A percentile compares a stretch with the other conserved stretches of the same genome.
phyloP scores from a whole-genome alignment of 2,888 invertebrate genomes.

The Enchytraeus crypticus region DNA sequence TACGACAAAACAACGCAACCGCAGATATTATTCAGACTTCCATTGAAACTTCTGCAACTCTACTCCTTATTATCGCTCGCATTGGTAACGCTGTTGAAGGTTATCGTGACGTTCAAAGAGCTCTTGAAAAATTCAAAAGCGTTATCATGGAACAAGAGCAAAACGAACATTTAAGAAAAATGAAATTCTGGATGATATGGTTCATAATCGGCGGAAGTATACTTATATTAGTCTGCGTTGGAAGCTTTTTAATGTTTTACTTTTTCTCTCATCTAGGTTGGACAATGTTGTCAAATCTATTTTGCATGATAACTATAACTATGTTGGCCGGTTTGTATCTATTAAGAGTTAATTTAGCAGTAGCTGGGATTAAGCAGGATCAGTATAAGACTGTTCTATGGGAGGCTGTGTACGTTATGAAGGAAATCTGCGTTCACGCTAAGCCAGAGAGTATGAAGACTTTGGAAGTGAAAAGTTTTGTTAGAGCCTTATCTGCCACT shows the following conservation, averaged over 20 bases:
- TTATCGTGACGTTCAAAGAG: not conserved
- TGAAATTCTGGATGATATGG: not conserved
- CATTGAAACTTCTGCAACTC: not conserved
- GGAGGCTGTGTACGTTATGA: not conserved
- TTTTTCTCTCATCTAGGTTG: not conserved
- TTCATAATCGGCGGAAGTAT: not conserved
- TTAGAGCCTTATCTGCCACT: too few species aligned
- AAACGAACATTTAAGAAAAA: not conserved
- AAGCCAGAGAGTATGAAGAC: too few species aligned
- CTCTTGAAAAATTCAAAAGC: not conserved
- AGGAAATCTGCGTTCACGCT: not conserved
- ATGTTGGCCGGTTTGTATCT: not conserved
- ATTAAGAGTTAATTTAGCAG: not conserved
- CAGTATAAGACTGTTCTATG: not conserved
- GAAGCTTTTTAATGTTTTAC: not conserved
- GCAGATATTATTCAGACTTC: not conserved
- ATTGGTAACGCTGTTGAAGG: not conserved
- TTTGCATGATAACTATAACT: not conserved
- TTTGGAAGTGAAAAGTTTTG: too few species aligned
- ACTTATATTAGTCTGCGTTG: not conserved
- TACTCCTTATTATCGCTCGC: not conserved
- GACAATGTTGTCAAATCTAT: not conserved
- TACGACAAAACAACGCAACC: not conserved
- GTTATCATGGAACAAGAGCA: not conserved
- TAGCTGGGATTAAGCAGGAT: not conserved